Percentiles rank a stretch among this genome's conserved stretches.
phyloP scores from a whole-genome alignment of 1,140 invertebrate genomes.

The Heliconius hermathena region DNA sequence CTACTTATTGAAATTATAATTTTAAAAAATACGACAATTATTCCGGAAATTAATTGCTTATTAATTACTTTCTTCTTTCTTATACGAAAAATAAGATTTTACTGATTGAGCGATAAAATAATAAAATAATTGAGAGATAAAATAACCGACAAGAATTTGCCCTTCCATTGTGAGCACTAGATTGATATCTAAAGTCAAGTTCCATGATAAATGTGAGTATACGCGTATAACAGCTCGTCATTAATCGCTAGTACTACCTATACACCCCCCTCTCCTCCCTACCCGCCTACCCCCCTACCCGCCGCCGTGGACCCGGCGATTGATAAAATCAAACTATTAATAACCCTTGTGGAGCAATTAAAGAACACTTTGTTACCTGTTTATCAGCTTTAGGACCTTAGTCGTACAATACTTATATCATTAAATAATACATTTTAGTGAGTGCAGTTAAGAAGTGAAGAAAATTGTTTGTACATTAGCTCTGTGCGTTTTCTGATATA shows the following conservation, averaged over 20 bases:
- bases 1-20: too few species aligned
- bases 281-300: not conserved
- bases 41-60: too few species aligned
- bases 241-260: slow-evolving; percentile 21
- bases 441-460: too few species aligned
- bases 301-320: slow-evolving; percentile 12
- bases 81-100: not conserved
- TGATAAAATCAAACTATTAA: slow-evolving; percentile 52
- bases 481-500: too few species aligned
- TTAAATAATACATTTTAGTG: not conserved
- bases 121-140: not conserved
- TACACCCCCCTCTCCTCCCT: too few species aligned
- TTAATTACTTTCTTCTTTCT: too few species aligned
- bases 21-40: too few species aligned
- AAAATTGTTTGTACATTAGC: too few species aligned
- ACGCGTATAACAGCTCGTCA: slow-evolving; percentile 11
- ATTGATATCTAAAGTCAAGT: not conserved
- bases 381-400: not conserved
- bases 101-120: not conserved
- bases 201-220: not conserved
- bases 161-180: not conserved
- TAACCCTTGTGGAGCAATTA: slow-evolving; percentile 46
- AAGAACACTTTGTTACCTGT: slow-evolving; percentile 43
- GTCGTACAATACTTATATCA: not conserved
- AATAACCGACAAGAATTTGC: not conserved